phyloP scores from a whole-genome alignment of 2,797 vertebrate genomes.

The Spinibarbus caldwelli region DNA sequence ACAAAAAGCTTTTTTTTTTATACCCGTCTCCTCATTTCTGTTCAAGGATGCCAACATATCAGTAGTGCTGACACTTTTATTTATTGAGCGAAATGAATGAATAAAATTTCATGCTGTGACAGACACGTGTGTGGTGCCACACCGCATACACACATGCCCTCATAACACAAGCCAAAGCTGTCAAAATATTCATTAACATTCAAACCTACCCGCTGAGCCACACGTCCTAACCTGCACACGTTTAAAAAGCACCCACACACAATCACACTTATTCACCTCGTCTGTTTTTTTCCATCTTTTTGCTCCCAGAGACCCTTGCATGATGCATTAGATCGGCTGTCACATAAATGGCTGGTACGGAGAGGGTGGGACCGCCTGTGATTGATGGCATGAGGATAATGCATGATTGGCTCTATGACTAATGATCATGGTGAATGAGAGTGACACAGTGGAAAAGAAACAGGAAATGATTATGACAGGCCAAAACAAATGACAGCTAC shows the following conservation, averaged over 20 bases:
- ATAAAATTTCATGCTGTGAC: conserved; percentile 20
- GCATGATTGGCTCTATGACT: conserved; percentile 61
- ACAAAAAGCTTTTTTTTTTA: neutral
- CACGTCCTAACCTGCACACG: conserved; percentile 20
- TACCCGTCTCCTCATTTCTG: neutral
- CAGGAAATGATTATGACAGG: conserved; percentile 58
- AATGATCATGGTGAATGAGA: conserved; percentile 57
- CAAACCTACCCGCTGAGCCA: conserved; percentile 15
- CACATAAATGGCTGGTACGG: conserved; percentile 27
- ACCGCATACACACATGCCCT: neutral
- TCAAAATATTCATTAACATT: conserved; percentile 40
- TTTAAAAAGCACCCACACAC: conserved; percentile 38
- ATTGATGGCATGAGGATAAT: conserved; percentile 57
- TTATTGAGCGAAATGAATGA: conserved; percentile 41
- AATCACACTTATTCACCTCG: conserved; percentile 13
- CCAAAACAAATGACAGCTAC: conserved; percentile 56
- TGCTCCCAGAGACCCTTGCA: conserved; percentile 33
- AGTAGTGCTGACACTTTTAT: conserved; percentile 19
- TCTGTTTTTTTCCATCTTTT: conserved; percentile 11
- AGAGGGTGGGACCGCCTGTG: conserved; percentile 41
- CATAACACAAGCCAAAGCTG: conserved; percentile 17
- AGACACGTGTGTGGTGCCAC: neutral
- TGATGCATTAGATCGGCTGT: conserved; percentile 42
- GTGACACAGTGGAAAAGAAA: conserved; percentile 61
- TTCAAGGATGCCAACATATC: conserved; percentile 22